Evolutionary conservation across 2,113 vertebrate species (phyloP).

Genomic region (Poecilia latipinna): DNA sequence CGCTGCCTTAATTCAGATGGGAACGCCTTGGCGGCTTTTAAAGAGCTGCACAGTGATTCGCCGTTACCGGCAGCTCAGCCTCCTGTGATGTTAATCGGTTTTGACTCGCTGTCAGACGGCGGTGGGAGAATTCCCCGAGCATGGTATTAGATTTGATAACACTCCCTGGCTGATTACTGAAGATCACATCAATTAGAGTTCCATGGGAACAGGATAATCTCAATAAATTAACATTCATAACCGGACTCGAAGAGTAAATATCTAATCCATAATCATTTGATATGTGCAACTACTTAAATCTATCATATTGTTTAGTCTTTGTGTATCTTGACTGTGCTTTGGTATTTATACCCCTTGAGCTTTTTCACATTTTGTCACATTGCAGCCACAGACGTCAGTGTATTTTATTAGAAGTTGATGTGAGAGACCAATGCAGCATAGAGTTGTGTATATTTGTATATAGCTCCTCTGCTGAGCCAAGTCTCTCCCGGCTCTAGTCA

Average conservation of each 20-base stretch:
- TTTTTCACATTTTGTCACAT: no score
- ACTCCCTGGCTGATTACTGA: slow-evolving; percentile 33
- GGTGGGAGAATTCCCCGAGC: slow-evolving; percentile 41
- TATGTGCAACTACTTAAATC: background rate
- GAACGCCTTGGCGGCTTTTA: slow-evolving; percentile 22
- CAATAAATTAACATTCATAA: slow-evolving; percentile 9
- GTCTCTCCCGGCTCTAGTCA: no score
- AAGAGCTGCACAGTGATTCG: slow-evolving; percentile 9
- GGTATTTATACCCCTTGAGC: no score
- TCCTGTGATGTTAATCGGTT: slow-evolving; percentile 47
- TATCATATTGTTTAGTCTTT: background rate
- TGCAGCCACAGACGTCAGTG: no score
- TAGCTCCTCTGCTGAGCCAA: no score
- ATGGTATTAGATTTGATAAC: slow-evolving; percentile 58
- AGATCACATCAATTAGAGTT: slow-evolving; percentile 37
- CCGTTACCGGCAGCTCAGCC: slow-evolving; percentile 17
- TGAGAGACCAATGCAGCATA: no score
- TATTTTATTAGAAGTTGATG: no score
- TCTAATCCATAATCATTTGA: background rate
- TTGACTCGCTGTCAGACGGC: slow-evolving; percentile 36
- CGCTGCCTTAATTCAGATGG: slow-evolving; percentile 24
- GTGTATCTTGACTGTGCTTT: background rate
- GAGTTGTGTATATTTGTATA: no score
- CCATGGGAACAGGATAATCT: slow-evolving; percentile 4
- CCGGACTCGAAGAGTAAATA: background rate